phyloP scores from a whole-genome alignment of 92 coral and sea anemone species.

The Bergia sp. region DNA sequence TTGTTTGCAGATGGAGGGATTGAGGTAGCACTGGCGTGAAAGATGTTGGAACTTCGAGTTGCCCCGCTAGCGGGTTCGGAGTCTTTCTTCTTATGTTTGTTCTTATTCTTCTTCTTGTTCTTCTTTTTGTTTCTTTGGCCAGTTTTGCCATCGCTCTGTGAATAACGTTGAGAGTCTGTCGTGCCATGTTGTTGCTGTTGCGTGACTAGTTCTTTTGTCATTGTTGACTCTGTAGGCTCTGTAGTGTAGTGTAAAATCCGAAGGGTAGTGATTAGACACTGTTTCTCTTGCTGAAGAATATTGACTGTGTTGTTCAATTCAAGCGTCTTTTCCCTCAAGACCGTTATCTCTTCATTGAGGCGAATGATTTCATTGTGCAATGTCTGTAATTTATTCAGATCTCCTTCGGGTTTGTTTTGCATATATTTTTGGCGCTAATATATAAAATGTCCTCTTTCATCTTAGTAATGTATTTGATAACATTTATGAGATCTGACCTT shows the following conservation, averaged over 20 bases:
- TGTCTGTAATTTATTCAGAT: conserved; percentile 7
- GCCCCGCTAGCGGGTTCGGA: no score
- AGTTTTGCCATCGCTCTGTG: not conserved
- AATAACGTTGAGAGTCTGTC: not conserved
- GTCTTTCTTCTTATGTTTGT: not conserved
- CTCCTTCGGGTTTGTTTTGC: not conserved
- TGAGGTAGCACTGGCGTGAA: no score
- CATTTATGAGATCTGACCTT: conserved; percentile 7
- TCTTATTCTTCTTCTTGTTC: not conserved
- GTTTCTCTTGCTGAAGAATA: not conserved
- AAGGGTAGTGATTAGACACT: not conserved
- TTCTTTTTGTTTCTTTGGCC: not conserved
- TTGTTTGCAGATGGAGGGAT: no score
- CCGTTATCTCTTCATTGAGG: conserved; percentile 2
- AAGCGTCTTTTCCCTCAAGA: not conserved
- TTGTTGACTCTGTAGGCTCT: not conserved
- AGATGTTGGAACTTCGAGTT: not conserved
- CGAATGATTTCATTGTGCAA: not conserved
- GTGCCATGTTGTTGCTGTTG: conserved; percentile 1
- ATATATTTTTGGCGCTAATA: conserved; percentile 7
- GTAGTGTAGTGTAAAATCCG: not conserved
- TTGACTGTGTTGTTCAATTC: not conserved
- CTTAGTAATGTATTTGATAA: not conserved
- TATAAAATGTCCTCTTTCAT: conserved; percentile 1
- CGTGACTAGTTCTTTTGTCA: not conserved